A percentile compares a stretch with the other conserved stretches of the same genome.
These are phyloP conservation scores for Heliconius hewitsoni DNA, from an alignment of 1,140 invertebrate species.

Conservation along the genomic window DNA sequence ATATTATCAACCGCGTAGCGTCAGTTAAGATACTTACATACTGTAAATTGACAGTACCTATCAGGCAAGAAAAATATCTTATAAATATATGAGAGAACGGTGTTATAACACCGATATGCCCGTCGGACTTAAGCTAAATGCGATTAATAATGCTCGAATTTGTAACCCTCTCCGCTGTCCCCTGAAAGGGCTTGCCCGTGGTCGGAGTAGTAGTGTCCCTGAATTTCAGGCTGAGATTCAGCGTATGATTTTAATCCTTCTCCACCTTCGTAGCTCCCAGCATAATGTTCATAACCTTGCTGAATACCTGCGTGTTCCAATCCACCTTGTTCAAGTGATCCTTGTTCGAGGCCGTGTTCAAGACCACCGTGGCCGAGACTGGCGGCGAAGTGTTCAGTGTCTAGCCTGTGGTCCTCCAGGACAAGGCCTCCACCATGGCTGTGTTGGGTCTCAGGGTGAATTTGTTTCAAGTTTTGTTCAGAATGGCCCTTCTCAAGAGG, in stretches of 20 bases:
- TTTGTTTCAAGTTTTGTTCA: slow-evolving; percentile 82
- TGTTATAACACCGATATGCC: slow-evolving; percentile 50
- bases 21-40: slow-evolving; percentile 45
- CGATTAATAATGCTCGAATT: slow-evolving; percentile 68
- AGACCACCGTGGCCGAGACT: slow-evolving; percentile 56
- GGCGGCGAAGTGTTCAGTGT: slow-evolving; percentile 79
- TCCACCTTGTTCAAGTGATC: slow-evolving; percentile 62
- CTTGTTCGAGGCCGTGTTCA: slow-evolving; percentile 61
- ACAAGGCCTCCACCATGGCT: slow-evolving; percentile 82
- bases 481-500: slow-evolving; percentile 83
- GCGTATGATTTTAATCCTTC: slow-evolving; percentile 69
- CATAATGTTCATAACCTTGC: slow-evolving; percentile 45
- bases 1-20: slow-evolving; percentile 47
- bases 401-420: slow-evolving; percentile 82
- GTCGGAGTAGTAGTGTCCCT: slow-evolving; percentile 61
- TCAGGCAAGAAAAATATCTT: slow-evolving; percentile 68
- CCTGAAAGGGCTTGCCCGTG: slow-evolving; percentile 58
- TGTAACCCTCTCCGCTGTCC: slow-evolving; percentile 66
- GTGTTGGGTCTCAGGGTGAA: slow-evolving; percentile 83
- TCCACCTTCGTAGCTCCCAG: slow-evolving; percentile 64
- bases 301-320: slow-evolving; percentile 46
- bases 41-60: slow-evolving; percentile 50
- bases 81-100: slow-evolving; percentile 53
- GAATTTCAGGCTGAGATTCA: slow-evolving; percentile 54
- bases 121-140: slow-evolving; percentile 47